Evolutionary conservation across 2,113 vertebrate species (phyloP).

Genomic region (Bufo gargarizans): DNA sequence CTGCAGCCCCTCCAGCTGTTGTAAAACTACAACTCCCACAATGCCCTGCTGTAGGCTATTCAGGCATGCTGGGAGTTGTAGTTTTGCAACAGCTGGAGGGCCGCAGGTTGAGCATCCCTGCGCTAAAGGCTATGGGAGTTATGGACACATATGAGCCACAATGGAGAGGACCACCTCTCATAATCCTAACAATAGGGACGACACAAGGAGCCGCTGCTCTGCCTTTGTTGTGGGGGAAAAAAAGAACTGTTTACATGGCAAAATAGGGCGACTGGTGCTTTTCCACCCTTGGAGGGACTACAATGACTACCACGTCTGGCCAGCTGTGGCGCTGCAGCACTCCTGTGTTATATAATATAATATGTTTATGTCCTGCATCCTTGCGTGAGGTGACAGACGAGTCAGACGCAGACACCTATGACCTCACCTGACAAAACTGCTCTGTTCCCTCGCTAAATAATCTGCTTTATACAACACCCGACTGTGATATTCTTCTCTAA

Average conservation of each 20-base stretch:
- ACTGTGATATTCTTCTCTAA: background rate
- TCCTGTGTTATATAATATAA: background rate
- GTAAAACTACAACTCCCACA: too few species aligned
- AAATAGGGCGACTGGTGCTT: background rate
- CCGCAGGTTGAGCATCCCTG: too few species aligned
- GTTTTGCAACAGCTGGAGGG: too few species aligned
- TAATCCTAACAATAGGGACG: background rate
- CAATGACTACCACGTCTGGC: background rate
- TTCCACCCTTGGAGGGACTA: background rate
- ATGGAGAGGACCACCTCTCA: background rate
- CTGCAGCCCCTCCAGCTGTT: too few species aligned
- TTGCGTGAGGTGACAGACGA: background rate
- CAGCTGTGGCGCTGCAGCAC: background rate
- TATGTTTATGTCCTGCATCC: background rate
- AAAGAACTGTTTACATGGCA: background rate
- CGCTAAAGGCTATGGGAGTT: too few species aligned
- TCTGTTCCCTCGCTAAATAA: background rate
- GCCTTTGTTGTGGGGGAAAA: background rate
- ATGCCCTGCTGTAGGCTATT: too few species aligned
- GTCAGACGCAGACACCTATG: background rate
- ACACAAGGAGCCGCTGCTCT: background rate
- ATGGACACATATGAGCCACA: too few species aligned
- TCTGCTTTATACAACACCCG: background rate
- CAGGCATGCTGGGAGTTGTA: too few species aligned
- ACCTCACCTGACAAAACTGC: slow-evolving; percentile 6